A percentile compares a stretch with the other conserved stretches of the same genome.
Conservation (phyloP, 2,113 vertebrate genomes). For the Monopterus albus region DNA sequence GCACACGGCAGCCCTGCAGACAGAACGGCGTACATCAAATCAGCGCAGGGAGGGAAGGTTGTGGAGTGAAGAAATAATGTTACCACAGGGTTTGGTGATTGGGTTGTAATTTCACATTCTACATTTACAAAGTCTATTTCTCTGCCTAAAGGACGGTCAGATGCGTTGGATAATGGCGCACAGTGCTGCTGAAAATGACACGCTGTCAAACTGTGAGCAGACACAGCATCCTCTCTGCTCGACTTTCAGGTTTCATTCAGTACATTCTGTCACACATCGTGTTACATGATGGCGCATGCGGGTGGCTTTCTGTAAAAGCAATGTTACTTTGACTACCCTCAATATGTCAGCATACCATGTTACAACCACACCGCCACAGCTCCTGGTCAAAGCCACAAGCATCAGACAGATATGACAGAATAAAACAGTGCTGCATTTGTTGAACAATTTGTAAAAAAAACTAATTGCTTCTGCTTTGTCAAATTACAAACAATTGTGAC, state of each 20-base stretch:
- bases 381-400: slow-evolving; percentile 2
- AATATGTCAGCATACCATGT: slow-evolving; percentile 30
- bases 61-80: slow-evolving; percentile 67
- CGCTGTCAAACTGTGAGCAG: slow-evolving; percentile 46
- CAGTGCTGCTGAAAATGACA: slow-evolving; percentile 59
- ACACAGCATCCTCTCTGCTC: slow-evolving; percentile 42
- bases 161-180: slow-evolving; percentile 44
- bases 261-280: slow-evolving; percentile 34
- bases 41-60: slow-evolving; percentile 10
- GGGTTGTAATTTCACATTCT: slow-evolving; percentile 75
- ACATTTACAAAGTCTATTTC: slow-evolving; percentile 66
- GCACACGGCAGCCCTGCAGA: slow-evolving; percentile 43
- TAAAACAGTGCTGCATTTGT: too few relatives aligned
- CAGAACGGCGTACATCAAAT: slow-evolving; percentile 48
- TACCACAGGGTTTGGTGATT: slow-evolving; percentile 61
- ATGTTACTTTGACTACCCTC: slow-evolving; percentile 23
- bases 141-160: slow-evolving; percentile 42
- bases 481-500: slow-evolving; percentile 32
- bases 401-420: background rate
- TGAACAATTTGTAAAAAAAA: slow-evolving; percentile 30
- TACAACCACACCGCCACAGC: slow-evolving; percentile 39
- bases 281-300: slow-evolving; percentile 33
- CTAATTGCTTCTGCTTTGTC: slow-evolving; percentile 18
- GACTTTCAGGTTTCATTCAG: slow-evolving; percentile 57
- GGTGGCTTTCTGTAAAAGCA: slow-evolving; percentile 43